Conservation (phyloP, 2,888 invertebrate species). For the Dichetophora obliterata region DNA sequence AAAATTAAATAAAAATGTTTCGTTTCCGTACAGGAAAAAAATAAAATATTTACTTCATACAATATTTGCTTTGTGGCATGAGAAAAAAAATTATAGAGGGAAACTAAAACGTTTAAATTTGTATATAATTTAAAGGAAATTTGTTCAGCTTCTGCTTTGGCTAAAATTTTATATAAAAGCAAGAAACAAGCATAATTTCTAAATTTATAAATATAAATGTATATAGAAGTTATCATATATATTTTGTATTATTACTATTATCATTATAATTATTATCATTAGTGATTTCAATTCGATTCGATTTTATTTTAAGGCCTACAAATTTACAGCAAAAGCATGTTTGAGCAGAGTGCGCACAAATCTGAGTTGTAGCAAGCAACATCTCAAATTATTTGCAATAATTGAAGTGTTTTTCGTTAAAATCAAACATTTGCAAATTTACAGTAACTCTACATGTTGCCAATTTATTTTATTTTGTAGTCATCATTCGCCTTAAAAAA, state of each 20-base stretch:
- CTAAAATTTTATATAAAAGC: conserved; percentile 27
- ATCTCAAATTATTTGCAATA: conserved; percentile 1
- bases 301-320: conserved; percentile 32
- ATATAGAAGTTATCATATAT: conserved; percentile 36
- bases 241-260: conserved; percentile 46
- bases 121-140: conserved; percentile 9
- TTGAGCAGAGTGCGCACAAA: neutral
- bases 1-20: neutral
- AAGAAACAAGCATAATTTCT: conserved; percentile 40
- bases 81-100: conserved; percentile 11
- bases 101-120: conserved; percentile 33
- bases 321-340: conserved; percentile 19
- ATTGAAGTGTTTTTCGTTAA: neutral
- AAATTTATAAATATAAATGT: conserved; percentile 39
- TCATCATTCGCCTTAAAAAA: neutral
- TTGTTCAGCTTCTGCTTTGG: conserved; percentile 37
- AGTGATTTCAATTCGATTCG: conserved; percentile 22
- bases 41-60: conserved; percentile 21
- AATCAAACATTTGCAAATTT: too few species aligned
- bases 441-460: too few species aligned
- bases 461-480: neutral
- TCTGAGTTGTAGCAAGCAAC: neutral
- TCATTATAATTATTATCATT: conserved; percentile 50
- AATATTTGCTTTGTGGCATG: conserved; percentile 31
- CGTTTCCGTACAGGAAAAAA: conserved; percentile 15